Evolutionary conservation across 2,888 invertebrate species (phyloP), one percentile per base, ranked within the genome.

Genomic region (Tanaodytes sp.): DNA sequence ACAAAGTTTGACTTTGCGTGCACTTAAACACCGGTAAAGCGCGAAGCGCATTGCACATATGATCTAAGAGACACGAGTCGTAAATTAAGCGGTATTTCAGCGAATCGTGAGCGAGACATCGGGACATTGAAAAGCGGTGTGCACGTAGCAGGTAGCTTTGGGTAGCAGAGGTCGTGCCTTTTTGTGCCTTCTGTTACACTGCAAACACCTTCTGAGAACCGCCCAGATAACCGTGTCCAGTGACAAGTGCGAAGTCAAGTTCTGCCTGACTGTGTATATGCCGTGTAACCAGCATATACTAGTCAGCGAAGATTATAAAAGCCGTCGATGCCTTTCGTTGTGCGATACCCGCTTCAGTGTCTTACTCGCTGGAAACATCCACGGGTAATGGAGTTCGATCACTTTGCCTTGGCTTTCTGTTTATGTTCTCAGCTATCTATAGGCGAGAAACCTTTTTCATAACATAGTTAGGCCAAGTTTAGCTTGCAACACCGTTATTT

Each of bases 41-140:
- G 18, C 19, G 6, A 15, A 16, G 40, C 14, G 18, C 14, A 40
- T 19, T 12, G 45, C 40, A 64, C 14, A 20, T 64, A 64, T 63
- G 59, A 72, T 67, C 67, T 45, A 51, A 65, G 49, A 59, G 71
- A 69, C 58, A 63, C 49, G 58, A 63, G 65, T 31, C 71, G 73
- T 75, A 73, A 75, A 73, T 70, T 67, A 72, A 69, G 65, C 58
- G 73, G 76, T 77, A 76, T 77, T 82, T 77, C 80, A 76, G 73
- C 75, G 81, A 82, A 82, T 79, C 81, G 82, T 80, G 82, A 79
- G 75, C 76, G 62, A 78, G 77, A 74, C 73, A 78, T 80, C 77
- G 75, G 73, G 67, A 73, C 72, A 74, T 75, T 74, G 74, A 62
- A 57, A 68, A 64, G 68, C 61, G 19, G 48, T 48, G 51, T 48